Conservation (phyloP, 1,140 invertebrate genomes). For the Leptopilina boulardi region DNA sequence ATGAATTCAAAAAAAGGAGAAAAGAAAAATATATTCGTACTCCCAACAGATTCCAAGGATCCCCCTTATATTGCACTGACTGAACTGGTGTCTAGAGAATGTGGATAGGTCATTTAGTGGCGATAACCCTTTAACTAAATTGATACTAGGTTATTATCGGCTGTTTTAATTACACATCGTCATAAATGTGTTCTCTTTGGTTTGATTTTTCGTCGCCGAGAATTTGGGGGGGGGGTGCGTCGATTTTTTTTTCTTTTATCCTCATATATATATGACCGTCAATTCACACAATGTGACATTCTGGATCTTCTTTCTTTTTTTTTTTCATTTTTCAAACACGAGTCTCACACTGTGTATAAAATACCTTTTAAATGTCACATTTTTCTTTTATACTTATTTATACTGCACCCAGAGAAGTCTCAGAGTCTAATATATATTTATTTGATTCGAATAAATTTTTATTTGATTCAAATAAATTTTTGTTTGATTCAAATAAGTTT, state of each 20-base stretch:
- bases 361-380: no score
- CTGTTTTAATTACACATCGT: neutral
- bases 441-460: no score
- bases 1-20: slow-evolving; percentile 32
- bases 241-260: neutral
- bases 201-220: neutral
- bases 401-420: no score
- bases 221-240: slow-evolving; percentile 2
- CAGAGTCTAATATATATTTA: no score
- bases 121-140: slow-evolving; percentile 56
- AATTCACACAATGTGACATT: neutral
- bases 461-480: no score
- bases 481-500: no score
- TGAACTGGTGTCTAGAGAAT: slow-evolving; percentile 36
- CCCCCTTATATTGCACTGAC: slow-evolving; percentile 36
- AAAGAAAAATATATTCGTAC: slow-evolving; percentile 49
- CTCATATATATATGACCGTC: neutral
- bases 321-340: neutral
- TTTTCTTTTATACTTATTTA: no score
- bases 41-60: slow-evolving; percentile 55
- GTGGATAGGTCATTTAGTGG: slow-evolving; percentile 50
- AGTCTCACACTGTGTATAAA: neutral
- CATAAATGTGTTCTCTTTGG: neutral
- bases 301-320: neutral
- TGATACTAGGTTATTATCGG: slow-evolving; percentile 38